Evolutionary conservation across 2,797 vertebrate genomes (phyloP).

Genomic region (Malurus splendens): DNA sequence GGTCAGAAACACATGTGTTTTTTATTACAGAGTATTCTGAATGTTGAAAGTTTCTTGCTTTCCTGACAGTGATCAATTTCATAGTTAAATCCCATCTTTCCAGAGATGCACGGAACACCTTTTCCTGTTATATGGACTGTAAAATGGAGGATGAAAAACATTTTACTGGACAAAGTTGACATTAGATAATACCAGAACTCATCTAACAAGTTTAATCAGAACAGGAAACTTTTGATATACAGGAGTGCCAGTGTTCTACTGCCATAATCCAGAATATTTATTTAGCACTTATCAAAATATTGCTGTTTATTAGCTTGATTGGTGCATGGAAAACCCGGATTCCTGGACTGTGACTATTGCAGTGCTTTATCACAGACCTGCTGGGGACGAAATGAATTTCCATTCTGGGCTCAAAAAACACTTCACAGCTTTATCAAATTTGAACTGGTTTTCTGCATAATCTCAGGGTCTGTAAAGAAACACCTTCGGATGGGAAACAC

Average conservation of each 20-base stretch:
- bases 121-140: background rate
- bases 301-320: background rate
- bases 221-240: background rate
- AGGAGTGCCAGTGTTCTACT: background rate
- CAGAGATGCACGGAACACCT: background rate
- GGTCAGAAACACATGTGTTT: accelerated
- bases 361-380: background rate
- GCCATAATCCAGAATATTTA: background rate
- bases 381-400: accelerated
- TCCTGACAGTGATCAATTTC: background rate
- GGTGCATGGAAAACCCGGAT: background rate
- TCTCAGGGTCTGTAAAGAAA: background rate
- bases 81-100: background rate
- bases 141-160: background rate
- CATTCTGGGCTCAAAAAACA: background rate
- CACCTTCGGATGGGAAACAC: background rate
- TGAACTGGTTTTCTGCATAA: background rate
- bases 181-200: background rate
- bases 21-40: background rate
- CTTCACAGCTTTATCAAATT: background rate
- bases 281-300: background rate
- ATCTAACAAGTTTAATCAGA: background rate
- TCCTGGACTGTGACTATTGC: background rate
- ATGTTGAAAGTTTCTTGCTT: background rate
- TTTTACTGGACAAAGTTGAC: background rate